phyloP scores from a whole-genome alignment of 2,797 vertebrate species.

The Cossypha heuglini region DNA sequence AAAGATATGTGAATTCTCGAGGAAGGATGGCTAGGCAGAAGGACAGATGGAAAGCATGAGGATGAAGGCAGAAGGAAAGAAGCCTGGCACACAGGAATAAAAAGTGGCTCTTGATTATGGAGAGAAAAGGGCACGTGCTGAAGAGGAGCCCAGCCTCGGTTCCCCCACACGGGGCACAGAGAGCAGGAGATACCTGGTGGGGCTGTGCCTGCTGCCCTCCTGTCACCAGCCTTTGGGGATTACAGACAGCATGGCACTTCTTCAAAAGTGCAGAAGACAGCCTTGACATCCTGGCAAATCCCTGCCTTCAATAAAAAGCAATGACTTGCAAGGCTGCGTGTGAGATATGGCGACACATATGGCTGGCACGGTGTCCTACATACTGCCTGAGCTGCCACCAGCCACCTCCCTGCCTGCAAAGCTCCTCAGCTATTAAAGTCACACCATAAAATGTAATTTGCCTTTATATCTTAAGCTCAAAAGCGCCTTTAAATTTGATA shows the following conservation, averaged over 20 bases:
- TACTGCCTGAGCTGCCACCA: neutral
- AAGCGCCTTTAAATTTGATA: conserved; percentile 11
- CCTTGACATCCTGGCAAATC: conserved; percentile 40
- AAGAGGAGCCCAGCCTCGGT: neutral
- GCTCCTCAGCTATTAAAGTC: conserved; percentile 29
- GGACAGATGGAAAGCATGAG: conserved; percentile 9
- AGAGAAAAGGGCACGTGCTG: neutral
- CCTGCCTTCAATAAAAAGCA: conserved; percentile 28
- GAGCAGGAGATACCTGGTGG: neutral
- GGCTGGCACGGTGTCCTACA: conserved; percentile 19
- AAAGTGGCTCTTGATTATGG: neutral
- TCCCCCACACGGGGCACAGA: neutral
- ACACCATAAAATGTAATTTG: conserved; percentile 14
- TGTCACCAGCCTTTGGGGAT: neutral
- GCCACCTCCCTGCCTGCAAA: neutral
- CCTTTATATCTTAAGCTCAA: conserved; percentile 18
- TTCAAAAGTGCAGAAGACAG: conserved; percentile 29
- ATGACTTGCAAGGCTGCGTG: conserved; percentile 9
- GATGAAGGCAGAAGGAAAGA: neutral
- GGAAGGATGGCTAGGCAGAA: conserved; percentile 1
- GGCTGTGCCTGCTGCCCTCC: neutral
- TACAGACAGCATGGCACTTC: conserved; percentile 5
- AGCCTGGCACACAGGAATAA: neutral
- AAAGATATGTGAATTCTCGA: neutral
- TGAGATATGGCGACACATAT: conserved; percentile 45